phyloP scores from a whole-genome alignment of 2,113 vertebrate genomes.

The Amblyornis subalaris region DNA sequence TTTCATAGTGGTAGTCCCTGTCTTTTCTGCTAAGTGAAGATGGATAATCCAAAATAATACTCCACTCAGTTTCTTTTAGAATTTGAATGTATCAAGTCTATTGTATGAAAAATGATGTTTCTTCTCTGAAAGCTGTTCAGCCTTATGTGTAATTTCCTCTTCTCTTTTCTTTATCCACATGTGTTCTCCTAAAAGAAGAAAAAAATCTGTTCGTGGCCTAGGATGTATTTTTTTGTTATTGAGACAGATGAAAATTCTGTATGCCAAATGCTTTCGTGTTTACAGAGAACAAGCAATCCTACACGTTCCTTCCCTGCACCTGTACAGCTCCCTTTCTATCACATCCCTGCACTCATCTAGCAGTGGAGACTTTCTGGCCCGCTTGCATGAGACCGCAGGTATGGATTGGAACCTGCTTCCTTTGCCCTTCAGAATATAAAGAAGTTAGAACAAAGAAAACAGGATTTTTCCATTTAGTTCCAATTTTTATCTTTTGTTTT shows the following conservation, averaged over 20 bases:
- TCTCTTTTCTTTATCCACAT: constrained; percentile 24
- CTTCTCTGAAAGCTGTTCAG: background rate
- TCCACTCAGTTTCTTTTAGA: background rate
- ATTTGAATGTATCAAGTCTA: background rate
- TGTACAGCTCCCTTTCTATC: background rate
- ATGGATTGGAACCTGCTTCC: background rate
- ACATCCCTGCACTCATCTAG: background rate
- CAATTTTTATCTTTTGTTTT: background rate
- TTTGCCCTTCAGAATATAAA: background rate
- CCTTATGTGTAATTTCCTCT: constrained; percentile 23
- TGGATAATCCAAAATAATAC: background rate
- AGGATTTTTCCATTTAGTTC: background rate
- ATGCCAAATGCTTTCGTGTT: constrained; percentile 9
- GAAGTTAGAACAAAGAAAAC: background rate
- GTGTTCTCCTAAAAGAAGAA: background rate
- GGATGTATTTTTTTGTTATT: constrained; percentile 18
- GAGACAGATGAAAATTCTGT: constrained; percentile 3
- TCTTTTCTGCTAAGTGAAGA: background rate
- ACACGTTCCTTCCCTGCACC: background rate
- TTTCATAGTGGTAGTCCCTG: background rate
- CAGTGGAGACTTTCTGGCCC: background rate
- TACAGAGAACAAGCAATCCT: background rate
- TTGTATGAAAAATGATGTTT: background rate
- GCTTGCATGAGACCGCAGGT: background rate
- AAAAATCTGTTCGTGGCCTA: background rate